A percentile compares a stretch with the other conserved stretches of the same genome.
Evolutionary conservation across 2,888 invertebrate species (phyloP).

Genomic region (Hanleya hanleyi): DNA sequence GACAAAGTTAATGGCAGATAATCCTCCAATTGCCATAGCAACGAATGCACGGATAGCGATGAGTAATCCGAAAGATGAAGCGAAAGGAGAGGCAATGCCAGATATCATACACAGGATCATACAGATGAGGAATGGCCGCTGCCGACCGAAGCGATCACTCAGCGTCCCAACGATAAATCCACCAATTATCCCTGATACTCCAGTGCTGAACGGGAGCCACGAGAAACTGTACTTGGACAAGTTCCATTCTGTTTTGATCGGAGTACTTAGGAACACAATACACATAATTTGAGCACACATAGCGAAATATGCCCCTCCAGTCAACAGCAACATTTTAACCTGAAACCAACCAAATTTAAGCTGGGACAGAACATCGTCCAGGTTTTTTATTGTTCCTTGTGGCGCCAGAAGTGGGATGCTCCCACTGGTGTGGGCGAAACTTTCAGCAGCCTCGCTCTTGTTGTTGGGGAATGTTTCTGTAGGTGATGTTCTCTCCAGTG

Average conservation of each 20-base stretch:
- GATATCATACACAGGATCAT: constrained; percentile 48
- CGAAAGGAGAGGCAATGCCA: constrained; percentile 56
- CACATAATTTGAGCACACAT: constrained; percentile 62
- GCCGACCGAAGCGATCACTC: constrained; percentile 60
- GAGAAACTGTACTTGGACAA: constrained; percentile 52
- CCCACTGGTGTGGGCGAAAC: too few relatives aligned
- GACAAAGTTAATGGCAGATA: constrained; percentile 58
- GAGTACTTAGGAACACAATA: constrained; percentile 56
- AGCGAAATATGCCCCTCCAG: constrained; percentile 60
- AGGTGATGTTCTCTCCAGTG: too few relatives aligned
- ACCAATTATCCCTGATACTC: constrained; percentile 52
- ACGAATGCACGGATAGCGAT: constrained; percentile 48
- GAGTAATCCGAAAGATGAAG: constrained; percentile 49
- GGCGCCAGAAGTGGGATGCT: background rate
- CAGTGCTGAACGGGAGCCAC: constrained; percentile 52
- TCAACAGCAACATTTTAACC: constrained; percentile 50
- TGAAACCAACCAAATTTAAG: constrained; percentile 59
- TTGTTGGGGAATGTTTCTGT: too few relatives aligned
- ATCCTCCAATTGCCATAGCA: constrained; percentile 54
- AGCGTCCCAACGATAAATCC: constrained; percentile 54
- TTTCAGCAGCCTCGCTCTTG: too few relatives aligned
- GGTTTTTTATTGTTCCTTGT: constrained; percentile 8
- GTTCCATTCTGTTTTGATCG: constrained; percentile 56
- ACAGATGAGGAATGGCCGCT: constrained; percentile 48
- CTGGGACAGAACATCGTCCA: constrained; percentile 56